phyloP scores from a whole-genome alignment of 30 jellyfish, hydroid and myxozoan genomes.

The Clytia hemisphaerica region DNA sequence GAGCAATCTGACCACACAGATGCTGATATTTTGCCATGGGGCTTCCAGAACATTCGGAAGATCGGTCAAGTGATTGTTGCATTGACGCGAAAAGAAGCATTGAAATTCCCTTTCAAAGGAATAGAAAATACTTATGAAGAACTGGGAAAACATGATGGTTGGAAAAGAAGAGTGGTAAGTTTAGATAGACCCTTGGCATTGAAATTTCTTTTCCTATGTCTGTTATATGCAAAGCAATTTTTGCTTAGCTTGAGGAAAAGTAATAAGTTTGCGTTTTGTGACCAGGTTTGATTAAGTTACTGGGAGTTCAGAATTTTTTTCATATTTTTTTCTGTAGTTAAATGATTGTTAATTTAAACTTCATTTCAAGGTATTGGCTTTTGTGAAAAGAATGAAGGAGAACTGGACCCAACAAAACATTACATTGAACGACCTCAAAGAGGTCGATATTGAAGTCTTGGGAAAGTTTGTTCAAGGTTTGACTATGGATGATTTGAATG shows the following conservation, averaged over 20 bases:
- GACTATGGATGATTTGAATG: conserved; percentile 50
- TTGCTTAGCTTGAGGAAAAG: too few relatives aligned
- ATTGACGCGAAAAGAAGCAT: conserved; percentile 50
- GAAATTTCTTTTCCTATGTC: too few relatives aligned
- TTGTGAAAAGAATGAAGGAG: conserved; percentile 45
- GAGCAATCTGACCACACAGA: conserved; percentile 40
- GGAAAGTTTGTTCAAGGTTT: conserved; percentile 85
- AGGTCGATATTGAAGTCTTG: conserved; percentile 56
- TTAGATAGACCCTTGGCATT: too few relatives aligned
- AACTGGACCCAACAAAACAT: conserved; percentile 54
- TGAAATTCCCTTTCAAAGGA: conserved; percentile 61
- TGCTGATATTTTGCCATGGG: conserved; percentile 69
- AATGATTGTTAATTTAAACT: background rate
- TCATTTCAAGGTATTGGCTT: conserved; percentile 42
- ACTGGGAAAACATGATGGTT: conserved; percentile 70
- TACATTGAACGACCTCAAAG: conserved; percentile 40
- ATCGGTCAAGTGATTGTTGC: conserved; percentile 68
- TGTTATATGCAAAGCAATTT: too few relatives aligned
- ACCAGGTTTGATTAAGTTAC: background rate
- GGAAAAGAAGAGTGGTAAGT: conserved; percentile 88
- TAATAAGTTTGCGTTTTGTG: background rate
- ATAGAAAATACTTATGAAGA: conserved; percentile 58
- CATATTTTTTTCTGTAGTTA: background rate
- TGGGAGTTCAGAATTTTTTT: background rate
- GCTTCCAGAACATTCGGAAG: conserved; percentile 46